Conservation (phyloP, 2,797 vertebrate genomes). For the Clarias fuscus region DNA sequence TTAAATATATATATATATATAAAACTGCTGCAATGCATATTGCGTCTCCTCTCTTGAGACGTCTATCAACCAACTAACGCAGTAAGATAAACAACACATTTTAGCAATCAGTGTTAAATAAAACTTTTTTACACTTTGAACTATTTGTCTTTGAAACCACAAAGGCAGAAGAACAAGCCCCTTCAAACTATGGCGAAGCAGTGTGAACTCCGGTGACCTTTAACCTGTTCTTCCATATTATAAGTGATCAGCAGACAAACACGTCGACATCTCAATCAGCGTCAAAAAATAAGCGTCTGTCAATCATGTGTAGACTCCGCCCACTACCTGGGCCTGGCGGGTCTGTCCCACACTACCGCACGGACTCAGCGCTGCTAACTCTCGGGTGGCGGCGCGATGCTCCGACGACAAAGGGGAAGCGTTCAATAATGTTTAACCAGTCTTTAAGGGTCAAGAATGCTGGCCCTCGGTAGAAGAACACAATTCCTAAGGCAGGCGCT, state of each 20-base stretch:
- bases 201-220: conserved; percentile 7
- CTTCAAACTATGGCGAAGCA: neutral
- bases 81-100: neutral
- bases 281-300: conserved; percentile 38
- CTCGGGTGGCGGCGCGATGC: conserved; percentile 65
- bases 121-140: neutral
- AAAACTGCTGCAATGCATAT: neutral
- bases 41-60: neutral
- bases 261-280: conserved; percentile 69
- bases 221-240: conserved; percentile 11
- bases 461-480: conserved; percentile 70
- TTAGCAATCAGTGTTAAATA: neutral
- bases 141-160: neutral
- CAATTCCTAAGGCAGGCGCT: conserved; percentile 73
- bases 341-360: conserved; percentile 53
- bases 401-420: conserved; percentile 71
- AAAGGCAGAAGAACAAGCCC: neutral
- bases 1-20: neutral
- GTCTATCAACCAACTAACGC: neutral
- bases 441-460: conserved; percentile 78
- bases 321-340: conserved; percentile 14
- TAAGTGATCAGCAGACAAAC: conserved; percentile 38
- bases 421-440: conserved; percentile 77
- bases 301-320: conserved; percentile 39
- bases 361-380: neutral